phyloP scores from a whole-genome alignment of 1,140 invertebrate genomes.

The Brachionus koreanus region DNA sequence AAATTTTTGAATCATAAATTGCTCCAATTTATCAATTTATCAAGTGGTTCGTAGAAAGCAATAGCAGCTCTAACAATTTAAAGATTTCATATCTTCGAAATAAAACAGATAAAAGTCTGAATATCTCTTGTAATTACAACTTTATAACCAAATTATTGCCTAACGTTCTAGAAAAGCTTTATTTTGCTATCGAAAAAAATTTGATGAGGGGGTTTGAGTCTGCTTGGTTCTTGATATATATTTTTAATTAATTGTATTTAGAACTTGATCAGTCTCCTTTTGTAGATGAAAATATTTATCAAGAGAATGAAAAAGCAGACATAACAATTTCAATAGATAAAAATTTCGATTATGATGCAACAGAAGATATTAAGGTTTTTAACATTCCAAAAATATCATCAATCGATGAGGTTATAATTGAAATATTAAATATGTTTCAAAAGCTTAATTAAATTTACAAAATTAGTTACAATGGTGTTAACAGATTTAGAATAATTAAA shows the following conservation, averaged over 20 bases:
- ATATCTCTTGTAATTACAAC: neutral
- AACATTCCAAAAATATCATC: neutral
- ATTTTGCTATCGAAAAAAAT: no score
- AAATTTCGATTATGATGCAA: neutral
- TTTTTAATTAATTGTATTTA: no score
- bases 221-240: no score
- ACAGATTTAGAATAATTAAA: neutral
- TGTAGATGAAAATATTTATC: neutral
- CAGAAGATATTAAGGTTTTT: neutral
- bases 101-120: neutral
- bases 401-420: neutral
- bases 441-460: neutral
- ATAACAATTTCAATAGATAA: neutral
- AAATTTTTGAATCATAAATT: slow-evolving; percentile 9
- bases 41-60: neutral
- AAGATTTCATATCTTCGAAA: neutral
- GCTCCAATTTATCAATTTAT: neutral
- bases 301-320: neutral
- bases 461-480: neutral
- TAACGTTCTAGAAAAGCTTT: no score
- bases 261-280: no score
- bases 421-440: neutral
- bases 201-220: no score
- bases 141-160: no score
- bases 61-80: neutral